Conservation (phyloP, 2,113 vertebrate species). For the Polypterus bichir region DNA sequence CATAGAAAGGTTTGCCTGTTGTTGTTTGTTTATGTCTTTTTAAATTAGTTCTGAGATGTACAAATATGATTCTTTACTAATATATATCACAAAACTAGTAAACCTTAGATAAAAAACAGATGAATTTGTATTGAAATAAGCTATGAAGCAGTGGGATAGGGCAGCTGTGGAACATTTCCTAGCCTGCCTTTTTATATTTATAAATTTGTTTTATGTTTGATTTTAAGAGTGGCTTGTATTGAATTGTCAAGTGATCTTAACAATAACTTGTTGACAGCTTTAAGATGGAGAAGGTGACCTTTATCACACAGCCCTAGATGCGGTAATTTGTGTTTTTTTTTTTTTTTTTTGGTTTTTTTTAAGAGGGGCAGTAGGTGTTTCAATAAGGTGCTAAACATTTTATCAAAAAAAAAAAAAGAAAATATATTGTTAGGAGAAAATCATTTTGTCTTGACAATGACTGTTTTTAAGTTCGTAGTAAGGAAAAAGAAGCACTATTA, state of each 20-base stretch:
- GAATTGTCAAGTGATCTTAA: conserved; percentile 35
- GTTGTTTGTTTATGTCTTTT: conserved; percentile 37
- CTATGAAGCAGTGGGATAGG: conserved; percentile 31
- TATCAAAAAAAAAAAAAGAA: conserved; percentile 85
- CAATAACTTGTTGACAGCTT: conserved; percentile 46
- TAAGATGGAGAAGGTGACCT: conserved; percentile 46
- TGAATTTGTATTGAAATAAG: conserved; percentile 44
- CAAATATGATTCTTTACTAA: conserved; percentile 61
- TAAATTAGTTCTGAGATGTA: conserved; percentile 45
- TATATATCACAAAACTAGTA: conserved; percentile 55
- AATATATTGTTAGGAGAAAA: conserved; percentile 74
- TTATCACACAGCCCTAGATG: conserved; percentile 71
- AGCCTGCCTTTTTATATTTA: conserved; percentile 22
- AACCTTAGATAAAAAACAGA: conserved; percentile 33
- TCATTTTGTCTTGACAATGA: conserved; percentile 83
- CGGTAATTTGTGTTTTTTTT: conserved; percentile 40
- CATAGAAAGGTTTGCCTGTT: conserved; percentile 44
- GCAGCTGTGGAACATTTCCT: conserved; percentile 31
- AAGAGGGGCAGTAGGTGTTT: conserved; percentile 71
- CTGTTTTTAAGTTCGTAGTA: conserved; percentile 88
- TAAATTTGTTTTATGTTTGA: conserved; percentile 31
- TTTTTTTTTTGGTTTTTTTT: conserved; percentile 39
- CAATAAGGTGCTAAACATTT: conserved; percentile 94
- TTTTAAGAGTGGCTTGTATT: conserved; percentile 40
- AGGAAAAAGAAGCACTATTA: conserved; percentile 83